Evolutionary conservation across 2,888 invertebrate species (phyloP).

Genomic region (Cryptops parisi): DNA sequence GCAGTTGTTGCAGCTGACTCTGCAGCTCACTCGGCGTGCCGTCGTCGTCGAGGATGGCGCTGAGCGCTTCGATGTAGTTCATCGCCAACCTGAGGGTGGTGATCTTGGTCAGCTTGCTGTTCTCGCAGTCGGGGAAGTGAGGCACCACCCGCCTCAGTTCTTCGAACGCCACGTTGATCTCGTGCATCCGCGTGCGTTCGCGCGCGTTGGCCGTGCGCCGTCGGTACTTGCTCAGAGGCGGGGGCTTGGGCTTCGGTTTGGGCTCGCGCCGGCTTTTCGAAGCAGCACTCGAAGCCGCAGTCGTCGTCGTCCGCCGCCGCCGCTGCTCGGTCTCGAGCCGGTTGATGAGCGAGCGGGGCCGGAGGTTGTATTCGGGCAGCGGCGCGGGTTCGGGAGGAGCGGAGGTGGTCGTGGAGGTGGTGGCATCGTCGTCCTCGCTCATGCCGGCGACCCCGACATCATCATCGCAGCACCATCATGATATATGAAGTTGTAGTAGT

Average conservation of each 20-base stretch:
- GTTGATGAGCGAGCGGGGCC: constrained; percentile 47
- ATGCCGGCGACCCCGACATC: too few species aligned
- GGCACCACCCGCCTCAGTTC: constrained; percentile 63
- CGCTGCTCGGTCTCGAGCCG: constrained; percentile 37
- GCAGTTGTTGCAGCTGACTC: neutral
- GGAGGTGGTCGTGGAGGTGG: constrained; percentile 29
- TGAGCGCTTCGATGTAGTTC: constrained; percentile 66
- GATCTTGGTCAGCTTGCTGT: constrained; percentile 68
- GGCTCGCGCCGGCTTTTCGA: constrained; percentile 24
- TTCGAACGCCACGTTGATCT: constrained; percentile 81
- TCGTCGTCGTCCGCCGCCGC: too few species aligned
- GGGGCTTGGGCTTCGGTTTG: constrained; percentile 38
- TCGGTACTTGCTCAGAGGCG: constrained; percentile 68
- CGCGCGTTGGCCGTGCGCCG: constrained; percentile 80
- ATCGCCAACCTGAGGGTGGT: constrained; percentile 73
- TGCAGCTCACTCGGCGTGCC: constrained; percentile 3
- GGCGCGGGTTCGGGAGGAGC: constrained; percentile 27
- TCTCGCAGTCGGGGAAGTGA: constrained; percentile 33
- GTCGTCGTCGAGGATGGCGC: constrained; percentile 41
- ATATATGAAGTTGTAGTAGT: too few species aligned
- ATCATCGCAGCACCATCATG: too few species aligned
- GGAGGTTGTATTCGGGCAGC: constrained; percentile 50
- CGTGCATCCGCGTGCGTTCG: constrained; percentile 72
- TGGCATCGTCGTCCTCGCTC: constrained; percentile 23
- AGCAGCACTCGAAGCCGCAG: constrained; percentile 27